These are phyloP conservation scores for Cremastinae sp. DNA, from an alignment of 2,888 invertebrate species.

Conservation along the genomic window DNA sequence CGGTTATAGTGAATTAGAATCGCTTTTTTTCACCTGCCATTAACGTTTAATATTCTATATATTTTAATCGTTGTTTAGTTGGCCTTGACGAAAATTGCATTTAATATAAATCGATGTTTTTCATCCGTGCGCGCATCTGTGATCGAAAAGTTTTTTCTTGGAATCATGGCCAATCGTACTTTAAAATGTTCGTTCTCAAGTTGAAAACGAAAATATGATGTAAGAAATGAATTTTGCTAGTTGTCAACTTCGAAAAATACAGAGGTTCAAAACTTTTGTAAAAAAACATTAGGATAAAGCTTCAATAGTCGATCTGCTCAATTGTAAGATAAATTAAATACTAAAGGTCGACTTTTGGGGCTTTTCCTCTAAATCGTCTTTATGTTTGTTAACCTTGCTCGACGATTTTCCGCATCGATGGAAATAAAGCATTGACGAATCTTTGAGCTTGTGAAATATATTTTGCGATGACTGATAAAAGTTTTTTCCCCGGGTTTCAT, in stretches of 20 bases:
- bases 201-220: neutral
- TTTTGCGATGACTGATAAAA: too few relatives aligned
- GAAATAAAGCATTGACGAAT: too few relatives aligned
- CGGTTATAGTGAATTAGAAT: too few relatives aligned
- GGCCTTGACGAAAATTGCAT: conserved; percentile 38
- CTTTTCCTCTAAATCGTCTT: conserved; percentile 19
- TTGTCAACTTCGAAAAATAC: conserved; percentile 25
- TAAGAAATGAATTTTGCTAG: conserved; percentile 14
- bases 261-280: conserved; percentile 46
- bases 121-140: conserved; percentile 46
- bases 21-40: neutral
- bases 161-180: conserved; percentile 28
- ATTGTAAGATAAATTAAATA: too few relatives aligned
- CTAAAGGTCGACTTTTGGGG: too few relatives aligned
- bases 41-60: conserved; percentile 12
- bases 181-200: conserved; percentile 10
- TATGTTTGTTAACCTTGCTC: too few relatives aligned
- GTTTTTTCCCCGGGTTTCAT: too few relatives aligned
- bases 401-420: too few relatives aligned
- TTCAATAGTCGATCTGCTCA: conserved; percentile 5
- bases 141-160: conserved; percentile 39
- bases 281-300: neutral
- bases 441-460: too few relatives aligned
- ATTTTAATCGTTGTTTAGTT: conserved; percentile 24
- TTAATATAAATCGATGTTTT: conserved; percentile 40